These are phyloP conservation scores for Machimus rusticus DNA, from an alignment of 2,888 invertebrate genomes.

Conservation along the genomic window DNA sequence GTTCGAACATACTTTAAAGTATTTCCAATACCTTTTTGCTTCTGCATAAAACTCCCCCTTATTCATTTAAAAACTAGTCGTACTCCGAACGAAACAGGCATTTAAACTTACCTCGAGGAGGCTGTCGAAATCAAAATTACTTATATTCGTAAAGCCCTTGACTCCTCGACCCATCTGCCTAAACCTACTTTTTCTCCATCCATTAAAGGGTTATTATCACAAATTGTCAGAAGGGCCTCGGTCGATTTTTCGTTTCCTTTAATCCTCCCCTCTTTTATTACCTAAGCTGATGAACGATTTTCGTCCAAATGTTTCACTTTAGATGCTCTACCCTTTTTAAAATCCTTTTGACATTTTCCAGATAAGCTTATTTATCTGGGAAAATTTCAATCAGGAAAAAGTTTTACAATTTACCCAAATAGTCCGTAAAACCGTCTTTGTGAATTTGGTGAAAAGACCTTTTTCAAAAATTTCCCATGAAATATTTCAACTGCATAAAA, in stretches of 20 bases:
- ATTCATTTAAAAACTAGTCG: background rate
- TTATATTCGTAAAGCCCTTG: background rate
- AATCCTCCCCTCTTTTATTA: background rate
- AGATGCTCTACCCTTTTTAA: background rate
- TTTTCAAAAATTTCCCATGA: background rate
- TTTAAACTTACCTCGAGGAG: background rate
- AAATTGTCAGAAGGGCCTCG: background rate
- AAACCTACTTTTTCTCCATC: background rate
- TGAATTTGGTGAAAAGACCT: background rate
- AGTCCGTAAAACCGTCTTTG: background rate
- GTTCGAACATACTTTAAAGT: background rate
- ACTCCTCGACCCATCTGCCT: background rate
- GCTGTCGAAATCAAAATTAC: background rate
- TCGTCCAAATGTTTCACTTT: background rate
- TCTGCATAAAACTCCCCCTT: background rate
- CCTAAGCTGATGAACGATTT: background rate
- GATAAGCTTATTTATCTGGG: background rate
- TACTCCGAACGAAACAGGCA: background rate
- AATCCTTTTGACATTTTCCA: background rate
- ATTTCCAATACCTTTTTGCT: background rate
- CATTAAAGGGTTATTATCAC: background rate
- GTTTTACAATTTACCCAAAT: background rate
- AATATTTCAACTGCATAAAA: background rate
- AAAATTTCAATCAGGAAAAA: background rate
- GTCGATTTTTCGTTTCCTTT: background rate